Base-by-base conservation (phyloP, 2,888 invertebrate species). In the Fissipunctia ypsillon region DNA sequence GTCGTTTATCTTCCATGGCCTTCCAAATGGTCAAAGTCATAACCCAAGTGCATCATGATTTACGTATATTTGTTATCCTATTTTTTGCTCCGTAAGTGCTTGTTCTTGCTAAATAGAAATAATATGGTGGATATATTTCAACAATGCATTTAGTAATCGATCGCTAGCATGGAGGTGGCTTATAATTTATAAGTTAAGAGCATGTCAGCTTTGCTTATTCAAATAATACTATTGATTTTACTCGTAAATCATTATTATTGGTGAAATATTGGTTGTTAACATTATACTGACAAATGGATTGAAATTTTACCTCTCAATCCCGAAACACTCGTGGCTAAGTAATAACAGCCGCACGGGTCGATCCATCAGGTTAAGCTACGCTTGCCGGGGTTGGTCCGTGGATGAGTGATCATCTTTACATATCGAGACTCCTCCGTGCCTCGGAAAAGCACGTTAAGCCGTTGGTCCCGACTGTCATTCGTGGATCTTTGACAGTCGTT, bases 121-220 rank as follows among this genome's bases (percentile, higher is more conserved):
- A 83, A 69, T 59, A 56, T 63, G 61, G 52, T 22, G 54, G 38
- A 76, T 54, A 76, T 75, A 78, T 73, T 84, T 76, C 81, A 79
- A 74, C 67, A 80, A 84, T 78, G 77, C 83, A 86, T 80, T 79
- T 75, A 84, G 60, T 73, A 82, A 76, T 75, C n/a, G 66, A 64
- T 64, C 22, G 50, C 70, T 66, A 25, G 54, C 48, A 61, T 61
- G 66, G 54, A 80, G 76, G 59, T 65, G 61, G 76, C 12, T 41
- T 68, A 14, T 79, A 73, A 84, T 80, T 78, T 77, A 85, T 83
- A 35, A 73, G 84, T 78, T 86, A 85, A 83, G 57, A 86, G 80
- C 79, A 57, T 76, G 80, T 74, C 84, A 79, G 79, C 70, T 68
- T 75, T 82, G 79, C 68, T 85, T 87, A 79, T 79, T 72, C 69